Base-by-base conservation (phyloP, 1,140 invertebrate genomes). In the Calliopsis andreniformis region DNA sequence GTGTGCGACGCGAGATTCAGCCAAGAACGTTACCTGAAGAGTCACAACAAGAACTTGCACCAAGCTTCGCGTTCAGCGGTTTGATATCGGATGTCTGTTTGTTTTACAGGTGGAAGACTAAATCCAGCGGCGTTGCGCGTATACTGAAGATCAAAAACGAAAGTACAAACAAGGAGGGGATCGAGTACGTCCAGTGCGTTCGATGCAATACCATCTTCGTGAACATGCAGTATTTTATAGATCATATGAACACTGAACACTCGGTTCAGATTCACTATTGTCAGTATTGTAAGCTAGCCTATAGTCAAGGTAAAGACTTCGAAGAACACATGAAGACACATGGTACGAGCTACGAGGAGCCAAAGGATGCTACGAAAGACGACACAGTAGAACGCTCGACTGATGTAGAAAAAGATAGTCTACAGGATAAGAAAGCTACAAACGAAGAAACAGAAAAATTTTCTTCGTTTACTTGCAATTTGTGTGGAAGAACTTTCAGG, bases 1-100 rank as follows among this genome's bases (percentile, higher is more conserved):
- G 66, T 87, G 18, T 90, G 89, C 45, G 82, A 86, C 18, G 87
- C 87, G 49, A 79, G 81, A 64, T 89, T 91, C 32, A 66, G 58
- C 5, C 82, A 88, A 32, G 76, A 73, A 0, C 83, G 86, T n/a
- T 87, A 86, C 78, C 51, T 87, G 16, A 87, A 89, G 75, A 89
- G 82, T 51, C 88, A 89, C 63, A 43, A 80, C 12, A 86, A 79
- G 56, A 86, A 84, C 55, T 76, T 85, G 1, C 87, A 88, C 56
- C 71, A 59, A 16, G 7, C 3, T 30, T 32, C 14, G 55, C 42
- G 18, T 69, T 49, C 64, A 43, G 2, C 66, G 25, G 56, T 30
- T 59, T 73, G 61, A 78, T 78, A 73, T 62, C 51, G 59, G 53
- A 64, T 39, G 18, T 59, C 58, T 77, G 49, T 77, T 77, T 77